Evolutionary conservation across 2,888 invertebrate species (phyloP), one percentile per base, ranked within the genome.

Genomic region (Acleris literana): DNA sequence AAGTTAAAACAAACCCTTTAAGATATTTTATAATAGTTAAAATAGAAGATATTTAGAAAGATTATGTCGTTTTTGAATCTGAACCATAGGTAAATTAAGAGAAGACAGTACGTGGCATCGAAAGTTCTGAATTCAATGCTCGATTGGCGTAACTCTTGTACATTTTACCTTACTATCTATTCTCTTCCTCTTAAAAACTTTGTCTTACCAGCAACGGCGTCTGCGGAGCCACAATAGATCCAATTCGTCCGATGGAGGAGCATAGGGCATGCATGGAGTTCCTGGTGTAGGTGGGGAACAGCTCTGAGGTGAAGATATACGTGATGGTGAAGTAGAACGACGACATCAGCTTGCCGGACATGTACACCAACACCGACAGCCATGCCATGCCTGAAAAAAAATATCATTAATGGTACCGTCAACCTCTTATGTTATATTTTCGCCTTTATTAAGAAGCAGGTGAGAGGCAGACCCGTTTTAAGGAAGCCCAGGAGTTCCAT

Each of bases 201-300:
- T 2, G 39, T 33, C 65, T 83, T 88, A 95, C 95, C 89, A 95
- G 74, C 70, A 95, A 81, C 3, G 95, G 95, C 43, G 94, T 94
- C 78, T 95, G 95, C 5, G 95, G 95, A 3, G 95, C 94, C 13
- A 95, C 74, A 74, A 95, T 94, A 1, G 94, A 94, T 1, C 95
- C 95, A 49, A 95, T 86, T 51, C 95, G 87, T 11, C 95, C 95
- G 62, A 95, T 85, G 73, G 95, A 95, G 0, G 95, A 95, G 80
- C 95, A 95, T 29, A 94, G 85, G 0, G 94, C 95, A 74, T 95
- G 94, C 82, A 95, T 90, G 0, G 95, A 94, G 78, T 95, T 95
- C 69, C 95, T 85, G 5, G 95, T 89, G 57, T 93, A 93, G 0
- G 95, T 95, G 0, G 95, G 95, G 77, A 95, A 95, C 79, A 95